A percentile compares a stretch with the other conserved stretches of the same genome.
These are phyloP conservation scores for Amphiprion clarkii DNA, from an alignment of 2,797 vertebrate genomes.

Conservation along the genomic window DNA sequence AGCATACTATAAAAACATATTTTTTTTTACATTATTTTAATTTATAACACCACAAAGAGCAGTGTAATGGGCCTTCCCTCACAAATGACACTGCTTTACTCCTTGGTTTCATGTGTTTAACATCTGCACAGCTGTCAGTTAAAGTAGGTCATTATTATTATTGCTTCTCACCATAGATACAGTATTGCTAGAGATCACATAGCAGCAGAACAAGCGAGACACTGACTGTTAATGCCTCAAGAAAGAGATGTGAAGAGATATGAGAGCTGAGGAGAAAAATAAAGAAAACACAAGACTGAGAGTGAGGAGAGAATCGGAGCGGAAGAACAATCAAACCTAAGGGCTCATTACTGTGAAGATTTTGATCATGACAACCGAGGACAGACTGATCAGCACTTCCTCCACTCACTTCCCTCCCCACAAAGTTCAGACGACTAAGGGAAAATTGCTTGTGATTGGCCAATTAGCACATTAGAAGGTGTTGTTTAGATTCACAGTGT, in stretches of 20 bases:
- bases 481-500: slow-evolving; percentile 44
- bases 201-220: slow-evolving; percentile 5
- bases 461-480: slow-evolving; percentile 61
- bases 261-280: slow-evolving; percentile 12
- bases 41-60: too few species aligned
- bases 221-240: slow-evolving; percentile 3
- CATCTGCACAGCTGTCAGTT: too few species aligned
- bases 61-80: neutral
- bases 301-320: slow-evolving; percentile 12
- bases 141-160: neutral
- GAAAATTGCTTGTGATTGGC: slow-evolving; percentile 42
- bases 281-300: slow-evolving; percentile 1
- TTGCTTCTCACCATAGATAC: neutral
- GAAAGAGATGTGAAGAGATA: neutral
- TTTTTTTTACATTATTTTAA: too few species aligned
- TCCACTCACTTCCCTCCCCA: slow-evolving; percentile 29
- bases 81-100: neutral
- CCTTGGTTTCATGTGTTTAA: neutral
- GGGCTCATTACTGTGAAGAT: slow-evolving; percentile 43
- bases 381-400: slow-evolving; percentile 33
- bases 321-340: slow-evolving; percentile 28
- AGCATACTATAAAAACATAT: too few species aligned
- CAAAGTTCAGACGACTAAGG: slow-evolving; percentile 14
- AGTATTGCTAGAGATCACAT: neutral
- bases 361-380: slow-evolving; percentile 42